Base-by-base conservation (phyloP, 2,888 invertebrate genomes). In the Mamestra brassicae region DNA sequence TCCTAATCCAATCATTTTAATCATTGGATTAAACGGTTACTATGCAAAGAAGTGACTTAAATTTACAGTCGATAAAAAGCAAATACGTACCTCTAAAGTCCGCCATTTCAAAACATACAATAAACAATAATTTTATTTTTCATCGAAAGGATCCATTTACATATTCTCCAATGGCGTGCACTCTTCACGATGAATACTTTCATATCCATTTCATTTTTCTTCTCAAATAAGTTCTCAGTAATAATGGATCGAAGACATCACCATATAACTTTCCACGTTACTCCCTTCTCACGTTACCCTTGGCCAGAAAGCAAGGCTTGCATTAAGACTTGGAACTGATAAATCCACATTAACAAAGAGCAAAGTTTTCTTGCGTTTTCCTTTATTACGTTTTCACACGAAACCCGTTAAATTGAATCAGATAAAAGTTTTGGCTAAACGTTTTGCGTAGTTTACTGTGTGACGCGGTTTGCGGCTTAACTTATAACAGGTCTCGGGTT, bases 371-470 rank as follows among this genome's bases (percentile, higher is more conserved):
- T 60, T 26, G 26, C 26, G 26, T 26, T 55, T 81, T 60, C 78
- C 52, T 71, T 77, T 84, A 84, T 80, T 80, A 86, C 67, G n/a
- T 70, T 86, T 76, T 78, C 75, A 85, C 87, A 76, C 78, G 78
- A 66, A 85, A 74, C 67, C 73, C 61, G 74, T 74, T 71, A 74
- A 81, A 85, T 85, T 85, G 82, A 84, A 85, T 85, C 78, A 73
- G 75, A 78, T 86, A 76, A 75, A 85, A 85, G 75, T 86, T 85
- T 74, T n/a, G 10, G 71, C 69, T 69, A 81, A 86, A 84, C 71
- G 69, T 81, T 85, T 73, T 70, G 78, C 71, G 76, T 77, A 73
- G 85, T 77, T 80, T 62, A 76, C 58, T 62, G 80, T 78, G 83
- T 80, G 65, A 65, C 65, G 74, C 68, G 61, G 81, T 70, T 62